Evolutionary conservation across 1,140 invertebrate genomes (phyloP).

Genomic region (Drosophila funebris): DNA sequence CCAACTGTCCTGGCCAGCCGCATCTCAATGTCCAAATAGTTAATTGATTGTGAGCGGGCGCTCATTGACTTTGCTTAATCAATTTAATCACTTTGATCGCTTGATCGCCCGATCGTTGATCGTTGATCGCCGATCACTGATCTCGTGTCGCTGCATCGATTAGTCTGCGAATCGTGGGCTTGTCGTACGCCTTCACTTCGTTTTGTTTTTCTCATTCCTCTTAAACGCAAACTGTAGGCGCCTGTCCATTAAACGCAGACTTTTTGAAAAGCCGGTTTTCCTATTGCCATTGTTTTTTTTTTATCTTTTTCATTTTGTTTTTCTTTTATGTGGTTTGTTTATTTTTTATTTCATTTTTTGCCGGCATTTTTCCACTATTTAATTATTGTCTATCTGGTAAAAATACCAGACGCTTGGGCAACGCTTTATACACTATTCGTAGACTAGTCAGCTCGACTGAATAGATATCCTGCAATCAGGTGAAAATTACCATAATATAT

Average conservation of each 20-base stretch:
- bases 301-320: background rate
- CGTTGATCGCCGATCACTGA: slow-evolving; percentile 58
- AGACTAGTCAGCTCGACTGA: slow-evolving; percentile 27
- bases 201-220: slow-evolving; percentile 46
- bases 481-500: background rate
- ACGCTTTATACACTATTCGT: slow-evolving; percentile 44
- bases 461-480: background rate
- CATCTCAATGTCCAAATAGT: slow-evolving; percentile 58
- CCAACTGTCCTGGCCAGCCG: background rate
- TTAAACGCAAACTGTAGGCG: slow-evolving; percentile 38
- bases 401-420: slow-evolving; percentile 63
- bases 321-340: background rate
- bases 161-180: slow-evolving; percentile 29
- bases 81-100: slow-evolving; percentile 54
- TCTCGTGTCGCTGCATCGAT: slow-evolving; percentile 62
- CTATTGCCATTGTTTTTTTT: slow-evolving; percentile 4
- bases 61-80: slow-evolving; percentile 73
- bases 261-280: slow-evolving; percentile 56
- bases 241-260: slow-evolving; percentile 47
- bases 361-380: slow-evolving; percentile 64
- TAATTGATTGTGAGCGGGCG: slow-evolving; percentile 75
- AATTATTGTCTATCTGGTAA: slow-evolving; percentile 54
- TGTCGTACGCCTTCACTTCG: slow-evolving; percentile 68
- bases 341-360: slow-evolving; percentile 38
- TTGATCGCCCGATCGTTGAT: slow-evolving; percentile 33